Percentiles rank a stretch among this genome's conserved stretches.
phyloP scores from a whole-genome alignment of 1,140 invertebrate genomes.

The Temnothorax longispinosus region DNA sequence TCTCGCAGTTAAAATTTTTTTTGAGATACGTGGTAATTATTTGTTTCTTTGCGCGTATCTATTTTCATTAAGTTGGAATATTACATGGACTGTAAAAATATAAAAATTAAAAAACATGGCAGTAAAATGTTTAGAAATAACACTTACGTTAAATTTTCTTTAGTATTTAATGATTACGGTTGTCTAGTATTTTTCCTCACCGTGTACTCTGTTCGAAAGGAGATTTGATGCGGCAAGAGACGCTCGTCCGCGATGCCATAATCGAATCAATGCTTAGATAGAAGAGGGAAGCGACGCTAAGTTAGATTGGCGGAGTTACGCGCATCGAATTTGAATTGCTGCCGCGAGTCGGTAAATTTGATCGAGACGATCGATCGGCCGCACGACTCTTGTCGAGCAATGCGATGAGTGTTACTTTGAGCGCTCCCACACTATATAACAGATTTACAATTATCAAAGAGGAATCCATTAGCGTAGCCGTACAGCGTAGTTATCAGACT shows the following conservation, averaged over 20 bases:
- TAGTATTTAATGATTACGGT: background rate
- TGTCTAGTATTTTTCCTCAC: background rate
- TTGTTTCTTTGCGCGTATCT: background rate
- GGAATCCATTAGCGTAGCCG: slow-evolving; percentile 53
- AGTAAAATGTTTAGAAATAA: background rate
- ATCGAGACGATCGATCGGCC: slow-evolving; percentile 33
- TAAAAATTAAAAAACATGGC: background rate
- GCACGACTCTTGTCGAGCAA: slow-evolving; percentile 47
- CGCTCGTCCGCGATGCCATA: slow-evolving; percentile 6
- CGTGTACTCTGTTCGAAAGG: background rate
- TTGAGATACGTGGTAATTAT: background rate
- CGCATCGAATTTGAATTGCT: slow-evolving; percentile 38
- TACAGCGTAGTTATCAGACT: slow-evolving; percentile 50
- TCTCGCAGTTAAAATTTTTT: background rate
- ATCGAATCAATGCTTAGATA: slow-evolving; percentile 37
- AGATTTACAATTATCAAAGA: slow-evolving; percentile 62
- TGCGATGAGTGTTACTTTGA: slow-evolving; percentile 27
- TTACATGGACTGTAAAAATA: background rate
- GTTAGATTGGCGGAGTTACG: slow-evolving; percentile 46
- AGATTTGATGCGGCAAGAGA: background rate
- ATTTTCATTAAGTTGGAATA: background rate
- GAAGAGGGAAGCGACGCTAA: slow-evolving; percentile 17
- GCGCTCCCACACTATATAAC: slow-evolving; percentile 3
- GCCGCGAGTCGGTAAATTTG: slow-evolving; percentile 20
- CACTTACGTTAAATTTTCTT: background rate